phyloP scores from a whole-genome alignment of 2,797 vertebrate genomes.

The Pteropus rufus region DNA sequence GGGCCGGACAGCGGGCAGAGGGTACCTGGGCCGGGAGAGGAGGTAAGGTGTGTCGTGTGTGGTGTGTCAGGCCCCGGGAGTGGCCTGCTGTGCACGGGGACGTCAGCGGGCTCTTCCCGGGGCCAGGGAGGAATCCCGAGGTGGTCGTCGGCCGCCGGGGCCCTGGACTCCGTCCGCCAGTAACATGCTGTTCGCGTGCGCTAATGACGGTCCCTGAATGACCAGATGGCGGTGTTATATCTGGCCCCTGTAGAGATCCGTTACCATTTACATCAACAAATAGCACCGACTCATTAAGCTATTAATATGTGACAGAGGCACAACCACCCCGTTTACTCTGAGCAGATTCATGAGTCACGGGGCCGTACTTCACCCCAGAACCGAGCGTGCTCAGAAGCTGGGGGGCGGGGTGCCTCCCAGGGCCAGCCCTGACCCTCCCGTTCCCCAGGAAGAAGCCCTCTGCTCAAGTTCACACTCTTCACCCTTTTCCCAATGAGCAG shows the following conservation, averaged over 20 bases:
- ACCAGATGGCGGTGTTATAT: background rate
- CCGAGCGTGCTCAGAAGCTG: fast-evolving
- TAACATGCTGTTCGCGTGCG: background rate
- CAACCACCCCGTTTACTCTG: conserved; percentile 41
- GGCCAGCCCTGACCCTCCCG: fast-evolving
- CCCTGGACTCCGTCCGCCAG: background rate
- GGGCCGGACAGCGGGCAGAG: background rate
- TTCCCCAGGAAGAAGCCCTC: fast-evolving
- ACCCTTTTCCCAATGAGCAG: fast-evolving
- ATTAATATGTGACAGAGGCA: conserved; percentile 44
- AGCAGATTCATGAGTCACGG: conserved; percentile 5
- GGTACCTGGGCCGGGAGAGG: fast-evolving
- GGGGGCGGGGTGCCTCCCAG: no score
- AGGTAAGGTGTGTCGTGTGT: fast-evolving
- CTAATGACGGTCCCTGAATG: background rate
- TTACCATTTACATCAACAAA: conserved; percentile 65
- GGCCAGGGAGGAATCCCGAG: background rate
- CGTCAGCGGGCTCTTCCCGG: background rate
- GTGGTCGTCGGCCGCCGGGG: fast-evolving
- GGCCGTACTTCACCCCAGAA: background rate
- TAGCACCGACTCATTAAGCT: conserved; percentile 56
- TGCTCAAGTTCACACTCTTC: fast-evolving
- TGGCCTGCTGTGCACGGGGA: fast-evolving
- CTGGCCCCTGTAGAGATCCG: conserved; percentile 54
- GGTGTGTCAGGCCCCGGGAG: no score